phyloP scores from a whole-genome alignment of 1,140 invertebrate species.

The Latrodectus geometricus region DNA sequence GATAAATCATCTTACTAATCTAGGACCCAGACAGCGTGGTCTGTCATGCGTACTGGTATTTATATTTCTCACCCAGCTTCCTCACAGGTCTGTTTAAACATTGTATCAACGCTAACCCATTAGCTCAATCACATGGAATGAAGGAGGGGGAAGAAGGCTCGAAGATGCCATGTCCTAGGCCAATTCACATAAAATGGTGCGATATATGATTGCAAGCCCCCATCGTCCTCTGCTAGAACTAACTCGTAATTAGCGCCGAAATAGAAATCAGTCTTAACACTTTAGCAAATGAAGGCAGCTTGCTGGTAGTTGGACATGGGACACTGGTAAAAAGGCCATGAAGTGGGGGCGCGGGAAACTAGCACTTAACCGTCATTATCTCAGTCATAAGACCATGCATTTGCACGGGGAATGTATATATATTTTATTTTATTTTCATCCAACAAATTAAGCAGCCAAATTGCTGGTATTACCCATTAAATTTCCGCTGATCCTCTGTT shows the following conservation, averaged over 20 bases:
- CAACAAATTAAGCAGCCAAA: conserved; percentile 56
- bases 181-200: not conserved
- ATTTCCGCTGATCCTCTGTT: conserved; percentile 22
- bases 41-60: not conserved
- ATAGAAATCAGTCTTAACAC: conserved; percentile 57
- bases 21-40: not conserved
- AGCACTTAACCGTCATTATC: conserved; percentile 54
- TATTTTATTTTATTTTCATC: conserved; percentile 30
- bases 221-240: not conserved
- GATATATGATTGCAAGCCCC: not conserved
- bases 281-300: conserved; percentile 55
- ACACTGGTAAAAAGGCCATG: conserved; percentile 11
- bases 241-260: conserved; percentile 31
- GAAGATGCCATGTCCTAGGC: not conserved
- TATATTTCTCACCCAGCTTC: not conserved
- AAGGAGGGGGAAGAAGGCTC: not conserved
- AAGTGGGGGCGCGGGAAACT: not conserved
- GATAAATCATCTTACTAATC: not conserved
- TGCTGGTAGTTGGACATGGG: conserved; percentile 32
- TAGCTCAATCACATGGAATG: conserved; percentile 11
- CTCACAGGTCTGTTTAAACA: not conserved
- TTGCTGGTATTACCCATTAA: conserved; percentile 51
- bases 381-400: conserved; percentile 17
- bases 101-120: conserved; percentile 8
- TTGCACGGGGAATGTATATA: not conserved